phyloP scores from a whole-genome alignment of 2,888 invertebrate genomes.

The Galerucella nymphaeae region DNA sequence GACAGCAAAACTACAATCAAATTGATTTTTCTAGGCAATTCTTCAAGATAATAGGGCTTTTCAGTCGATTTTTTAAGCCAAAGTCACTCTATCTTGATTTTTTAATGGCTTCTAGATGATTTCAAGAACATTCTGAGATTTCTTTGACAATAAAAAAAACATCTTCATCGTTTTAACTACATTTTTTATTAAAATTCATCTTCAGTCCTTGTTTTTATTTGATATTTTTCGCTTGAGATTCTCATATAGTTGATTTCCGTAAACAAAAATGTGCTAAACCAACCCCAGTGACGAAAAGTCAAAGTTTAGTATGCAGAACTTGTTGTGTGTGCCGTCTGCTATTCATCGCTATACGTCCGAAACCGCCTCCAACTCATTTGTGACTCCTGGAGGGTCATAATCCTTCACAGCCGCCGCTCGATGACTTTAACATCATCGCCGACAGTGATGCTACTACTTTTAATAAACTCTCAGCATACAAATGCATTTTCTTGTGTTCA shows the following conservation, averaged over 20 bases:
- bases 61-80: no score
- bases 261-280: not conserved
- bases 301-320: conserved; percentile 59
- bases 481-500: not conserved
- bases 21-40: no score
- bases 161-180: no score
- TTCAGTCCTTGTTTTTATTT: no score
- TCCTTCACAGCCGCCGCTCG: conserved; percentile 40
- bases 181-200: no score
- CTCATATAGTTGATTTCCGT: not conserved
- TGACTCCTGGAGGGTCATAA: conserved; percentile 48
- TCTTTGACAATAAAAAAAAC: no score
- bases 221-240: no score
- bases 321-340: conserved; percentile 59
- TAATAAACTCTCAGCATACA: conserved; percentile 34
- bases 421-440: conserved; percentile 29
- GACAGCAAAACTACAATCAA: no score
- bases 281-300: conserved; percentile 46
- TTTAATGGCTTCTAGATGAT: no score
- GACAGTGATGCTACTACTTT: conserved; percentile 28
- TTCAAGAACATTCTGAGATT: no score
- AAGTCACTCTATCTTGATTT: no score
- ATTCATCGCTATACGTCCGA: conserved; percentile 56
- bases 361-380: conserved; percentile 50
- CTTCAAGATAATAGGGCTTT: no score